Base-by-base conservation (phyloP, 2,888 invertebrate genomes). In the Acanthosepion esculentum region DNA sequence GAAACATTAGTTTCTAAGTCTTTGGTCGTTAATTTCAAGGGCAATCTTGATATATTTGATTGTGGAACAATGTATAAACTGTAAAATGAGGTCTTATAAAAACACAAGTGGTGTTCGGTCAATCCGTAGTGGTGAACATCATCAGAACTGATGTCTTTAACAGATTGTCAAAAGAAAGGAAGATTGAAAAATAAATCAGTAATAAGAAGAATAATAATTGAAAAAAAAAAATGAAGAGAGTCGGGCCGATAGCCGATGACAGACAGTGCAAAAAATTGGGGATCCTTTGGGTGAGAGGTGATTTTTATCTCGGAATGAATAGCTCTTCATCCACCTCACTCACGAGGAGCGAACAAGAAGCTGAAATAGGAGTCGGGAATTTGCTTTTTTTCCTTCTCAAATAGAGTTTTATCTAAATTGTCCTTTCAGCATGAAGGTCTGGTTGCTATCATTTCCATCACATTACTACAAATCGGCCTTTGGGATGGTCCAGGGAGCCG, bases 371-470 rank as follows among this genome's bases (percentile, higher is more conserved):
- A 78, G n/a, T 2, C n/a, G n/a, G 10, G 33, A 10, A n/a, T 12
- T 78, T 78, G 15, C 78, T 78, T 78, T 78, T 64, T 78, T 78
- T n/a, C 78, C n/a, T 78, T 78, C n/a, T 78, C 12, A 78, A n/a
- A n/a, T 78, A 5, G 12, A 78, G 78, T 23, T 78, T 78, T 78
- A 78, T 78, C 78, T 78, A 33, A 33, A n/a, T 33, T n/a, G 78
- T 78, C 78, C 78, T 78, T 78, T 78, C 78, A 78, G n/a, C 78
- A 78, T 15, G 78, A 33, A 78, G 78, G 78, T 78, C 78, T 78
- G 33, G n/a, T 78, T 78, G 78, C n/a, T 78, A 78, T 78, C 78
- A n/a, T 78, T 78, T n/a, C 78, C n/a, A 78, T 78, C 78, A 78
- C n/a, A 78, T n/a, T n/a, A 78, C 78, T n/a, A n/a, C 78, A 78